Evolutionary conservation across 2,888 invertebrate genomes (phyloP).

Genomic region (Archips crataeganus): DNA sequence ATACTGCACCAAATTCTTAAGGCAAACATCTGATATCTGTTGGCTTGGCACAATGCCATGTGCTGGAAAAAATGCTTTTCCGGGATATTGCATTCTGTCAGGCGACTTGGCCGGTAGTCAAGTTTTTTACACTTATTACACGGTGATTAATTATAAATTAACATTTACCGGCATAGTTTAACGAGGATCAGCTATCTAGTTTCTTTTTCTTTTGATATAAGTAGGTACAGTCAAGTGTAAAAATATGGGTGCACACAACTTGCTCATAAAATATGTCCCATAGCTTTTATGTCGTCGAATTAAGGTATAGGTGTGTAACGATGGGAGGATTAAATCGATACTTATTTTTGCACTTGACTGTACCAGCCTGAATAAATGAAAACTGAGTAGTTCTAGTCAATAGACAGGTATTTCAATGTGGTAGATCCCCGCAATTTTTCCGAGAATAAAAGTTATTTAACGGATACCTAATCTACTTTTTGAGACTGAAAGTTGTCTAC

Average conservation of each 20-base stretch:
- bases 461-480: neutral
- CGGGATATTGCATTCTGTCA: conserved; percentile 37
- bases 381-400: too few species aligned
- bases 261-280: too few species aligned
- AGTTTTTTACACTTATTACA: conserved; percentile 23
- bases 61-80: conserved; percentile 40
- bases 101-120: conserved; percentile 27
- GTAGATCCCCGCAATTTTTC: neutral
- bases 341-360: too few species aligned
- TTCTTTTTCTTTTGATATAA: too few species aligned
- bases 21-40: conserved; percentile 37
- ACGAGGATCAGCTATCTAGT: too few species aligned
- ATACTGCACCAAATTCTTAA: conserved; percentile 32
- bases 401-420: too few species aligned
- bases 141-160: neutral
- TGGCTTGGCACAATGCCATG: conserved; percentile 39
- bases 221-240: too few species aligned
- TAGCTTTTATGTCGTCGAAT: too few species aligned
- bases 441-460: neutral
- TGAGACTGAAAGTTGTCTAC: conserved; percentile 6
- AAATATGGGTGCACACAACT: too few species aligned
- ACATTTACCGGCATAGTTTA: neutral
- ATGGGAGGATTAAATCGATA: too few species aligned
- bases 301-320: too few species aligned
- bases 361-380: too few species aligned